Evolutionary conservation across 2,113 vertebrate genomes (phyloP), one percentile per base, ranked within the genome.

Genomic region (Reinhardtius hippoglossoides): DNA sequence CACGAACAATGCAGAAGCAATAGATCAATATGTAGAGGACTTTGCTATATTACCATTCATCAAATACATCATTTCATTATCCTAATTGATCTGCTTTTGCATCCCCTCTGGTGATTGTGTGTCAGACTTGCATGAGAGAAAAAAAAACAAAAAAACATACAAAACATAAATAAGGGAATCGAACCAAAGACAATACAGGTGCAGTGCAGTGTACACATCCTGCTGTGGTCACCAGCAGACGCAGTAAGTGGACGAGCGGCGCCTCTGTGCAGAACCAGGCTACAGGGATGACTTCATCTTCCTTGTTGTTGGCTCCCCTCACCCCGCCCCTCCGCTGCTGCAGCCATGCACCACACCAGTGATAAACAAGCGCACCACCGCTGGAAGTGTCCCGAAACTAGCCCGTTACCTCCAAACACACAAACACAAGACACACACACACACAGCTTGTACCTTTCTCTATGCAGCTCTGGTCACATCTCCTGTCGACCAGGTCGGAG

Each of bases 361-460:
- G 68, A 80, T 79, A 90, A 91, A 92, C 88, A 92, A 89, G 74
- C 78, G 23, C 69, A 76, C 67, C 72, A 58, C 46, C 46, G 46
- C 57, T 81, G 50, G 79, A 90, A 84, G 67, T 31, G 21, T 67
- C 76, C 81, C 87, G 71, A 46, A 70, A 54, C 50, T 40, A 24
- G 56, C 26, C 66, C 4, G 18, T 56, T 42, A 15, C 57, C 50
- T 3, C 18, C 37, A 1, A 44, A 62, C 8, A 37, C 60, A 63
- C 12, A 44, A 24, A 24, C 24, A 24, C 24, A 4, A 40, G 5
- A 46, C 6, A 46, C 5, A 64, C 13, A 64, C 62, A 12, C 10
- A 63, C n/a, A 42, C 2, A 40, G 0, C 40, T 8, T 70, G 59
- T 80, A 96, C 96, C 93, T 92, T 95, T 94, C 20, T 92, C 95